These are phyloP conservation scores for Caenorhabditis sp. DNA, from an alignment of 2,888 invertebrate genomes.

Conservation along the genomic window DNA sequence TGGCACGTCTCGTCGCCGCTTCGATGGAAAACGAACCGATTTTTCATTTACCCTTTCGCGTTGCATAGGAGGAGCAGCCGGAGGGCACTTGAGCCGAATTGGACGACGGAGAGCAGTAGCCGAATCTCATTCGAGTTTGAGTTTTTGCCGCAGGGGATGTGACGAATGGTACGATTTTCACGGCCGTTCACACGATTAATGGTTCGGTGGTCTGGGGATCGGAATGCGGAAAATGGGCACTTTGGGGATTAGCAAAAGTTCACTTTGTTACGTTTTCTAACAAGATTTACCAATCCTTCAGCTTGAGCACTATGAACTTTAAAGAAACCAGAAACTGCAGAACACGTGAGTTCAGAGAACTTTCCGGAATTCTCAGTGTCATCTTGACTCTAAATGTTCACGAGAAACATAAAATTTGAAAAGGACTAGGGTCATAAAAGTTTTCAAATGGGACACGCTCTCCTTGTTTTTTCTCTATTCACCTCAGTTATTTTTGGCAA, in stretches of 20 bases:
- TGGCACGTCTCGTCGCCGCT: constrained; percentile 16
- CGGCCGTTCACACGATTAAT: background rate
- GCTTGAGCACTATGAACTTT: background rate
- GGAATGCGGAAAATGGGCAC: background rate
- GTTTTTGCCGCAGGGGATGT: constrained; percentile 1
- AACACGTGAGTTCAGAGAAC: too few relatives aligned
- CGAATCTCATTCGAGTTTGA: background rate
- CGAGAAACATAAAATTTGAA: background rate
- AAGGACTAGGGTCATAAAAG: background rate
- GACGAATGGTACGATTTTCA: background rate
- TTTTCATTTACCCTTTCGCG: constrained; percentile 60
- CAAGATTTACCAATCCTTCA: background rate
- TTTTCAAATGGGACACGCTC: too few relatives aligned
- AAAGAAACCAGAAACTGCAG: background rate
- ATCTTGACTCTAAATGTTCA: constrained; percentile 1
- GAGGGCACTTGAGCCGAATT: constrained; percentile 39
- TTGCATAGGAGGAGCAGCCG: constrained; percentile 28
- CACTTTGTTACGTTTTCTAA: background rate
- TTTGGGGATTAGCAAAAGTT: background rate
- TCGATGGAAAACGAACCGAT: constrained; percentile 32
- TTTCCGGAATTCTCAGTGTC: too few relatives aligned
- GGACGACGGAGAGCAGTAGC: constrained; percentile 19
- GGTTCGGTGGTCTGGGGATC: background rate
- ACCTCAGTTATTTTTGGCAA: too few relatives aligned
- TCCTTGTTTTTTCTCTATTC: too few relatives aligned